A percentile compares a stretch with the other conserved stretches of the same genome.
These are phyloP conservation scores for Drosophila tani DNA, from an alignment of 1,140 invertebrate species.

Conservation along the genomic window DNA sequence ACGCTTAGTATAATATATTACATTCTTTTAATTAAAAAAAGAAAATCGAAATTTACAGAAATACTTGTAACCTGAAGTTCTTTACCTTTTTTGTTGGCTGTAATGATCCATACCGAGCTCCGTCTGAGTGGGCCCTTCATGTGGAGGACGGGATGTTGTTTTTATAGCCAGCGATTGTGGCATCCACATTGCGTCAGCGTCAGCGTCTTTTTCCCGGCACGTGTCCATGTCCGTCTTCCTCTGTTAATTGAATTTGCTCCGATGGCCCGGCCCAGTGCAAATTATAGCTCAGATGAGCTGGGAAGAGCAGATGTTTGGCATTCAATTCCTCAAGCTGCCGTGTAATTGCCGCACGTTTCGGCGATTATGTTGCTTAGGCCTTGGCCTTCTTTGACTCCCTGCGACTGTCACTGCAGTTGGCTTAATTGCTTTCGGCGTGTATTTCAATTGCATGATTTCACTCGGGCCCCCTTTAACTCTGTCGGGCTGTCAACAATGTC, in stretches of 20 bases:
- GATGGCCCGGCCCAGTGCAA: conserved; percentile 39
- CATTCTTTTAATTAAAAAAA: not conserved
- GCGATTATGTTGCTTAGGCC: conserved; percentile 78
- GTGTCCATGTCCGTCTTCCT: conserved; percentile 53
- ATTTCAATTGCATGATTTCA: conserved; percentile 37
- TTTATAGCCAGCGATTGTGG: conserved; percentile 59
- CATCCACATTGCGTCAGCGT: conserved; percentile 40
- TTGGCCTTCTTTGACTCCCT: conserved; percentile 44
- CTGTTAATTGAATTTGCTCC: conserved; percentile 74
- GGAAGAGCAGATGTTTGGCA: conserved; percentile 64
- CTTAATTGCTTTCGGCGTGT: conserved; percentile 58
- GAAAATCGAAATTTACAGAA: not conserved
- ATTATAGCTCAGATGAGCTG: conserved; percentile 25
- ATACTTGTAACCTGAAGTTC: not conserved
- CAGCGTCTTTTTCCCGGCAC: conserved; percentile 51
- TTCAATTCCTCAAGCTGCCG: conserved; percentile 70
- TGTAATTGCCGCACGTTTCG: conserved; percentile 80
- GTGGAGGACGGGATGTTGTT: conserved; percentile 62
- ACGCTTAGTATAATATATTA: not conserved
- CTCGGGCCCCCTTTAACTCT: conserved; percentile 1
- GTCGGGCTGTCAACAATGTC: conserved; percentile 20
- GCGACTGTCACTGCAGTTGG: conserved; percentile 43
- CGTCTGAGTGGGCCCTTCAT: conserved; percentile 53
- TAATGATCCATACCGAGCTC: conserved; percentile 11
- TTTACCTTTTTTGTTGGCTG: not conserved